phyloP scores from a whole-genome alignment of 2,797 vertebrate species.

The Lacerta bilineata region DNA sequence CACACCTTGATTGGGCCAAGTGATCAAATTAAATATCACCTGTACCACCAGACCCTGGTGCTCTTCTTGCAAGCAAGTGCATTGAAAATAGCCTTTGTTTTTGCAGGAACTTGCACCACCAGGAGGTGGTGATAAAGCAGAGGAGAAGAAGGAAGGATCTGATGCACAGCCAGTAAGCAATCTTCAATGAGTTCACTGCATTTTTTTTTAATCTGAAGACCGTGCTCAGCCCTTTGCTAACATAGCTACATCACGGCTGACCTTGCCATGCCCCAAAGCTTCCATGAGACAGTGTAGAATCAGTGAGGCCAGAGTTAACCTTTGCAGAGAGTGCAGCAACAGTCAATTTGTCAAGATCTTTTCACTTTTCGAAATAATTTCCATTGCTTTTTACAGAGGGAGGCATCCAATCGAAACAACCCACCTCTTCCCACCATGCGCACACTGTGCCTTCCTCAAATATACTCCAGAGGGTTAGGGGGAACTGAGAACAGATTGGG shows the following conservation, averaged over 20 bases:
- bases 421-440: no score
- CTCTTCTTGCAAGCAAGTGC: neutral
- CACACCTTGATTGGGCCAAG: neutral
- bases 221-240: neutral
- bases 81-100: neutral
- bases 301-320: neutral
- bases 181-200: neutral
- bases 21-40: neutral
- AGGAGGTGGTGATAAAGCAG: constrained; percentile 11
- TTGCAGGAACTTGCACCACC: constrained; percentile 42
- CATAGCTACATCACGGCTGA: neutral
- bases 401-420: no score
- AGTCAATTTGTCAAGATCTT: neutral
- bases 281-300: neutral
- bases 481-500: no score
- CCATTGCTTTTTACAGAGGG: neutral
- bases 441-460: no score
- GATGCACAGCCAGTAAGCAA: constrained; percentile 16
- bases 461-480: no score
- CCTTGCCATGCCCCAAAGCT: neutral
- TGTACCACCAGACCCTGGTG: neutral
- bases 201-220: neutral
- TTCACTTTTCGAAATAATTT: neutral
- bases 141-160: constrained; percentile 2
- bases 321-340: neutral